Conservation (phyloP, 2,113 vertebrate species). For the Dinomys branickii region DNA sequence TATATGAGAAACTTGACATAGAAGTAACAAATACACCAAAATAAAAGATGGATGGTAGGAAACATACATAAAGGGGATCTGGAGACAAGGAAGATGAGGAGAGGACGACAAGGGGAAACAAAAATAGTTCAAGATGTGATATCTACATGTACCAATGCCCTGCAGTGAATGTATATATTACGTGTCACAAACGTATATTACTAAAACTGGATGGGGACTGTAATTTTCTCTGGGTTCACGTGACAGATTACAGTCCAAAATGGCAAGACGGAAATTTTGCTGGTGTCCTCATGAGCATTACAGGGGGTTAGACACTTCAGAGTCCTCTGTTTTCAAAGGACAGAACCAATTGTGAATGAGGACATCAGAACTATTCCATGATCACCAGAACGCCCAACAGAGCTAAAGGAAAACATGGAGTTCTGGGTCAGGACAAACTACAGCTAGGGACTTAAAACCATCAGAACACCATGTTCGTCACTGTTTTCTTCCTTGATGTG, state of each 20-base stretch:
- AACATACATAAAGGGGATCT: too few species aligned
- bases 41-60: not conserved
- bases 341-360: not conserved
- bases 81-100: not conserved
- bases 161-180: not conserved
- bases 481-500: fast-evolving
- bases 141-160: not conserved
- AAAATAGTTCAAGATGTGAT: not conserved
- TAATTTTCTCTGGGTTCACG: not conserved
- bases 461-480: not conserved
- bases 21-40: too few species aligned
- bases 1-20: not conserved
- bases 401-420: not conserved
- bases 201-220: not conserved
- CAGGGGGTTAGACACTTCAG: fast-evolving
- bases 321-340: not conserved
- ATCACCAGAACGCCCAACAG: not conserved
- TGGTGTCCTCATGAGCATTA: fast-evolving
- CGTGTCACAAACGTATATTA: not conserved
- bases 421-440: not conserved
- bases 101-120: not conserved
- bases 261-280: not conserved
- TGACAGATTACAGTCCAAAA: too few species aligned
- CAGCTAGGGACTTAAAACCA: not conserved
- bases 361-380: fast-evolving